Percentiles rank a stretch among this genome's conserved stretches.
These are phyloP conservation scores for Trachelus tabidus DNA, from an alignment of 2,888 invertebrate species.

Conservation along the genomic window DNA sequence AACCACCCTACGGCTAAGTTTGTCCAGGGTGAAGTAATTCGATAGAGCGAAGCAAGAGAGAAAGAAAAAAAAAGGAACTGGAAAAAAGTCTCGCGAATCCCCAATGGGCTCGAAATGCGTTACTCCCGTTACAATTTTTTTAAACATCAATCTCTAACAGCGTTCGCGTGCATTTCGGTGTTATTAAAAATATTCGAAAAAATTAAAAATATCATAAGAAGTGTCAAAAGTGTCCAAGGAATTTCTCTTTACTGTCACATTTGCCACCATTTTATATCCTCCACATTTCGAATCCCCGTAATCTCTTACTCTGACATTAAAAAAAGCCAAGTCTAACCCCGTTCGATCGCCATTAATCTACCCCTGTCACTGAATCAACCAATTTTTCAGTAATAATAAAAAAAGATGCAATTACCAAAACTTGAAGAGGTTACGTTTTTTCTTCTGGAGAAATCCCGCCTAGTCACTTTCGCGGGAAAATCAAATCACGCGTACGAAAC, in stretches of 20 bases:
- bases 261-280: neutral
- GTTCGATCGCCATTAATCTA: neutral
- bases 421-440: neutral
- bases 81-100: neutral
- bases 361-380: neutral
- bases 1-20: constrained; percentile 22
- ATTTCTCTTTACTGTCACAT: neutral
- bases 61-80: neutral
- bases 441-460: neutral
- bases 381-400: neutral
- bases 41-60: constrained; percentile 8
- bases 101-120: neutral
- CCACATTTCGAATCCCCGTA: neutral
- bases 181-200: neutral
- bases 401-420: neutral
- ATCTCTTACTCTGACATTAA: neutral
- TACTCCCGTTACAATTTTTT: neutral
- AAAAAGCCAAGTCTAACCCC: neutral
- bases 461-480: neutral
- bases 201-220: neutral
- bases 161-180: neutral
- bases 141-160: neutral
- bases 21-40: constrained; percentile 9
- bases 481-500: neutral
- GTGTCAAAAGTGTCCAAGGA: neutral